Evolutionary conservation across 2,797 vertebrate genomes (phyloP), one percentile per base, ranked within the genome.

Genomic region (Gastrophryne carolinensis): DNA sequence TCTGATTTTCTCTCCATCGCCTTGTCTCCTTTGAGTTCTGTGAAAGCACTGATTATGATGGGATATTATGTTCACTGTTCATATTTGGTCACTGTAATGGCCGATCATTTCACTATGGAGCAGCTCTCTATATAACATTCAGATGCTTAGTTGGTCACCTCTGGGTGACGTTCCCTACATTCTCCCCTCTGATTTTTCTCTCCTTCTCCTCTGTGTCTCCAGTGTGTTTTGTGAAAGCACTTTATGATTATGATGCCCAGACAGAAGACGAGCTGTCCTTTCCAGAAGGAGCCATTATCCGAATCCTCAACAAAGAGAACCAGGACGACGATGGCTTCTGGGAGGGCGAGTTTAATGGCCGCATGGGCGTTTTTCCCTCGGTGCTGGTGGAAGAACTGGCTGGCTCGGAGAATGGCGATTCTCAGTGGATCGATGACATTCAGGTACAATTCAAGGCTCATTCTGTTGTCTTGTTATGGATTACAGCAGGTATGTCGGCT

Each of bases 261-360:
- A 96, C 97, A 0, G 95, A 93, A 0, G 97, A 98, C 0, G 97
- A 98, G 81, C 89, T 99, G 27, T 95, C 97, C 34, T 99, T 99
- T 82, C 90, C 91, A 0, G 97, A 99, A 83, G 97, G 97, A 67
- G 95, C 97, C 0, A 93, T 98, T 82, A 97, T 99, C 80, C 95
- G 96, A 30, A 95, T 99, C 81, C 79, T 99, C 81, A 97, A 92
- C 89, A 96, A 98, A 58, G 94, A 98, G 80, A 98, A 96, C 71
- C 97, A 98, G 83, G 96, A 96, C 0, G 97, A 99, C 0, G 97
- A 98, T 8, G 97, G 97, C n/a, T 99, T 99, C 86, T 99, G 97
- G 97, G 96, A 98, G 84, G 97, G 97, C 1, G 97, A 99, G 81
- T 95, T 98, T 82, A 96, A 89, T 0, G 94, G 96, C 0, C 89